phyloP scores from a whole-genome alignment of 2,888 invertebrate species.

The Papilio protenor region DNA sequence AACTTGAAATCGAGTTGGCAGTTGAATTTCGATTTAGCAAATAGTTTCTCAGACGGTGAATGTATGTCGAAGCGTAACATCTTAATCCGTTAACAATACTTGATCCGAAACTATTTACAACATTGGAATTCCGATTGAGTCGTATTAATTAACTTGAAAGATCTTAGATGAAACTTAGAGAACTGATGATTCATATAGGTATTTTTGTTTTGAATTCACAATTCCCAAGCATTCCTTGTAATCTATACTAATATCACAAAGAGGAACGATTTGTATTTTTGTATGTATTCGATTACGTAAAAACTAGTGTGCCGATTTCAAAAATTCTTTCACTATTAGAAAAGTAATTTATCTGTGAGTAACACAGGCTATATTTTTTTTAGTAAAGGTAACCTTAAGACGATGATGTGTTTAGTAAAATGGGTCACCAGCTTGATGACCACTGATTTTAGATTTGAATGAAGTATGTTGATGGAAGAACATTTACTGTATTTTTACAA shows the following conservation, averaged over 20 bases:
- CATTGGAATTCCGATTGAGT: neutral
- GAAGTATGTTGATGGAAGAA: neutral
- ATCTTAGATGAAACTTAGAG: neutral
- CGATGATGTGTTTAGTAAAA: neutral
- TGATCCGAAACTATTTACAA: neutral
- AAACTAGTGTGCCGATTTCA: too few relatives aligned
- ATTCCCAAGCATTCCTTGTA: neutral
- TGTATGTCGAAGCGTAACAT: constrained; percentile 12
- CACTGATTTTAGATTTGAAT: too few relatives aligned
- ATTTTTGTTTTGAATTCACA: neutral
- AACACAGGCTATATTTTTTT: neutral
- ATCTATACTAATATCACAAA: too few relatives aligned
- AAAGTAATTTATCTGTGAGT: too few relatives aligned
- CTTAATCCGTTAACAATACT: constrained; percentile 20
- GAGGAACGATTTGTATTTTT: too few relatives aligned
- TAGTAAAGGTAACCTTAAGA: neutral
- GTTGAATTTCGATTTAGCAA: constrained; percentile 25
- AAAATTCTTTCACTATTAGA: too few relatives aligned
- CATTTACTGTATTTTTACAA: neutral
- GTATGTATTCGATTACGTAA: too few relatives aligned
- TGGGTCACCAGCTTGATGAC: neutral
- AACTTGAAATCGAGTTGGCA: constrained; percentile 18
- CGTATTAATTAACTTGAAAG: neutral
- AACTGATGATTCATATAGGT: neutral
- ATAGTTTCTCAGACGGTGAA: constrained; percentile 14